phyloP scores from a whole-genome alignment of 2,797 vertebrate species.

The Sebastes oblongus region DNA sequence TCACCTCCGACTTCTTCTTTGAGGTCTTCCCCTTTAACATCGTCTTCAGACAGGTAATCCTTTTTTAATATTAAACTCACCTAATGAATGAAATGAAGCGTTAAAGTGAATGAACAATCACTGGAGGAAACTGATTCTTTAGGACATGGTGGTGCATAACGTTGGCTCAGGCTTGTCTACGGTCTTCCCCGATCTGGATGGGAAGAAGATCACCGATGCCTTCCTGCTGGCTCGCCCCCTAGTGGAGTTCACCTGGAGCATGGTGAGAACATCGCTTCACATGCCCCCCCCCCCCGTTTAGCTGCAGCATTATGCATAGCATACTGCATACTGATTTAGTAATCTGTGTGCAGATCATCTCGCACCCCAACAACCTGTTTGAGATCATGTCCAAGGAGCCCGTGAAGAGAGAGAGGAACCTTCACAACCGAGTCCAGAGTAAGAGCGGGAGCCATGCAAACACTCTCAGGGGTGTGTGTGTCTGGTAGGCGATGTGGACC shows the following conservation, averaged over 20 bases:
- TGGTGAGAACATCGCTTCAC: conserved; percentile 58
- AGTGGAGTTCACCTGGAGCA: conserved; percentile 86
- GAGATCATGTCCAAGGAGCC: conserved; percentile 86
- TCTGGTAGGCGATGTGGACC: conserved; percentile 37
- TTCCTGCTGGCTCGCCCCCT: conserved; percentile 82
- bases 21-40: conserved; percentile 86
- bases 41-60: conserved; percentile 82
- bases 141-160: conserved; percentile 86
- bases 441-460: conserved; percentile 68
- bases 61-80: not conserved
- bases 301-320: not conserved
- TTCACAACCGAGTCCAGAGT: conserved; percentile 84
- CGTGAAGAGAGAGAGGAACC: conserved; percentile 83
- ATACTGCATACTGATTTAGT: not conserved
- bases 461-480: conserved; percentile 53
- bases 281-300: not conserved
- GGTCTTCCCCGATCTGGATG: conserved; percentile 84
- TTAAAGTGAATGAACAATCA: not conserved
- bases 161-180: conserved; percentile 82
- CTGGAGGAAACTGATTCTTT: not conserved
- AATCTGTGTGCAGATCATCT: conserved; percentile 76
- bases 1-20: conserved; percentile 85
- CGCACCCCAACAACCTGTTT: conserved; percentile 85
- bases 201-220: conserved; percentile 83
- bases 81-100: not conserved